Evolutionary conservation across 2,888 invertebrate genomes (phyloP).

Genomic region (Cephus rjabovi): DNA sequence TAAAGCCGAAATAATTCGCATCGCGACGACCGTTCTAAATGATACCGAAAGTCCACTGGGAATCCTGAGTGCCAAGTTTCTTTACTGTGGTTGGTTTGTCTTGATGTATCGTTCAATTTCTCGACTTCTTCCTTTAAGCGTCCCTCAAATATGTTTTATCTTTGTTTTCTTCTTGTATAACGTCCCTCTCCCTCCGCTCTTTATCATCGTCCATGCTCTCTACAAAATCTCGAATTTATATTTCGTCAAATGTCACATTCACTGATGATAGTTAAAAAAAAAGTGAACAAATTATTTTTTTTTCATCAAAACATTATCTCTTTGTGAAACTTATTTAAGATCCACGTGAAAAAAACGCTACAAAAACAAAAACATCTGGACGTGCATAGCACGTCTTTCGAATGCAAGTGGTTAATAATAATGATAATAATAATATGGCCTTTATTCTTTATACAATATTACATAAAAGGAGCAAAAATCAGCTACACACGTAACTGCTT

Average conservation of each 20-base stretch:
- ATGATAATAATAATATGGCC: too few relatives aligned
- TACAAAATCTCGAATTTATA: neutral
- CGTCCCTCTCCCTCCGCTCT: neutral
- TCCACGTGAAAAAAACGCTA: too few relatives aligned
- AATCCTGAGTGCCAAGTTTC: constrained; percentile 13
- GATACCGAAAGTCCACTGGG: constrained; percentile 10
- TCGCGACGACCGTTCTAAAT: neutral
- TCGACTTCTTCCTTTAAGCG: neutral
- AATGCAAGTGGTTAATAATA: too few relatives aligned
- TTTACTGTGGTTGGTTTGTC: neutral
- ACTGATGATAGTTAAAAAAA: neutral
- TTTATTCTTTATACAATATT: too few relatives aligned
- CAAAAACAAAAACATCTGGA: too few relatives aligned
- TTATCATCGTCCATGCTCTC: neutral
- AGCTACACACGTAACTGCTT: too few relatives aligned
- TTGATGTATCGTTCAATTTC: neutral
- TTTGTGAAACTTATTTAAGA: too few relatives aligned
- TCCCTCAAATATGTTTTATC: neutral
- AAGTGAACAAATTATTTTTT: neutral
- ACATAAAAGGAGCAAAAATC: too few relatives aligned
- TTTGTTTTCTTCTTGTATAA: neutral
- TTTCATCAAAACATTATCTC: neutral
- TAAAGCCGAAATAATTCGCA: constrained; percentile 34
- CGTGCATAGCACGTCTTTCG: too few relatives aligned
- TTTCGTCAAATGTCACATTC: neutral